Base-by-base conservation (phyloP, 2,797 vertebrate species). In the Melanotaenia trifasciata region DNA sequence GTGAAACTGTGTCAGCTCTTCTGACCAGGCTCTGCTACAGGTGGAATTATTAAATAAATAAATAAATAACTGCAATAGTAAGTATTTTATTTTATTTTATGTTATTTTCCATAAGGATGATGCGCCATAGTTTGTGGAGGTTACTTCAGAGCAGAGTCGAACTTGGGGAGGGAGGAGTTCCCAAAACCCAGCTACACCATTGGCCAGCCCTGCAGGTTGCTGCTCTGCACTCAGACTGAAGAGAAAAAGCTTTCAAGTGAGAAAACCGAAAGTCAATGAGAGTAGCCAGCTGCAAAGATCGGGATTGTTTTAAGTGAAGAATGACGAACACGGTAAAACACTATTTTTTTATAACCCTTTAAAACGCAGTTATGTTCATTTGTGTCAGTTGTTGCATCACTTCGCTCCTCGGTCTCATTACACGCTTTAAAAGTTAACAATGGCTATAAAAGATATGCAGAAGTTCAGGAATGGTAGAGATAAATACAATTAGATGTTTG, bases 101-200 rank as follows among this genome's bases (percentile, higher is more conserved):
- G 7, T 8, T 45, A 7, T 45, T 3, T 18, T 45, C 16, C 16
- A 45, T 2, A 4, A 18, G 14, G 1, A 11, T 63, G 0, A 4
- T 3, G 13, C 30, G 7, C 14, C 18, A 0, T 0, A 1, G 38
- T 54, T 54, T 16, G 38, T 0, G 0, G 47, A 69, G 80, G 80
- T 84, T 80, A 76, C 9, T 78, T 3, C 5, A 70, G 84, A 45
- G 30, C 81, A 77, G 32, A 40, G 58, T 35, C 45, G 67, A 63
- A 14, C 8, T 0, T 2, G 67, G 72, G 12, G 89, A 90, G 43
- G 89, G 91, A 91, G 92, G 93, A 89, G 93, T 86, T 75, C 67
- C 83, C 70, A 16, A 56, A 86, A 83, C 26, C 24, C 58, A 4
- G 83, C 58, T 10, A 47, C 60, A 0, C 87, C 70, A 93, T 93